Base-by-base conservation (phyloP, 2,797 vertebrate genomes). In the Galago senegalensis region DNA sequence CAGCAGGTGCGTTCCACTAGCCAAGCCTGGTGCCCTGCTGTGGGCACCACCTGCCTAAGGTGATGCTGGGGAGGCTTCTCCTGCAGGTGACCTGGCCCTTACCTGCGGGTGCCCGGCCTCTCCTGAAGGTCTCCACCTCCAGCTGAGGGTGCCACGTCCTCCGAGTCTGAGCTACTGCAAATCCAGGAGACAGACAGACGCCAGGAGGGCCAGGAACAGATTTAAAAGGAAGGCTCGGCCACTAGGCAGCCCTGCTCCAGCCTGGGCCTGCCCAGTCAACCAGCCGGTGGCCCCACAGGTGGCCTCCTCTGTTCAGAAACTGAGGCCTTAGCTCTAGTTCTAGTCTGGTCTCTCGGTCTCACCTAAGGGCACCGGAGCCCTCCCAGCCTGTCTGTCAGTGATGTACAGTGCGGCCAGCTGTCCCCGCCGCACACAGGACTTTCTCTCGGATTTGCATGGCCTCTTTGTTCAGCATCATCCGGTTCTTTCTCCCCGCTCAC, bases 341-440 rank as follows among this genome's bases (percentile, higher is more conserved):
- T 49, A 49, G 46, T 49, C 46, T 49, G 46, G 46, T 49, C 46
- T 13, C 46, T 49, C 11, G 11, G 46, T 49, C 46, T 49, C 46
- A 12, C 46, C 46, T 49, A 49, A 12, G 46, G 46, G 46, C 81
- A 2, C 0, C 2, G 6, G 5, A 14, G 25, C 23, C 53, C 70
- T 34, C 23, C 53, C 70, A 29, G 3, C 25, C 2, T 16, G 61
- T 6, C 7, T 29, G 4, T 23, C 49, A 4, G 23, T 4, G 18
- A 7, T 3, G 1, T 1, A 3, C 1, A 5, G 7, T 1, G 1
- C 0, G 7, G 18, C 20, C 61, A 0, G 5, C 5, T 18, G 25
- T n/a, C 58, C 31, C 0, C 3, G 73, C 40, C 4, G n/a, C 40
- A 37, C 17, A 46, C 9, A 9, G 67, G 37, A 63, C 16, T 0